These are phyloP conservation scores for Eurytoma adleriae DNA, from an alignment of 2,888 invertebrate species.

Conservation along the genomic window DNA sequence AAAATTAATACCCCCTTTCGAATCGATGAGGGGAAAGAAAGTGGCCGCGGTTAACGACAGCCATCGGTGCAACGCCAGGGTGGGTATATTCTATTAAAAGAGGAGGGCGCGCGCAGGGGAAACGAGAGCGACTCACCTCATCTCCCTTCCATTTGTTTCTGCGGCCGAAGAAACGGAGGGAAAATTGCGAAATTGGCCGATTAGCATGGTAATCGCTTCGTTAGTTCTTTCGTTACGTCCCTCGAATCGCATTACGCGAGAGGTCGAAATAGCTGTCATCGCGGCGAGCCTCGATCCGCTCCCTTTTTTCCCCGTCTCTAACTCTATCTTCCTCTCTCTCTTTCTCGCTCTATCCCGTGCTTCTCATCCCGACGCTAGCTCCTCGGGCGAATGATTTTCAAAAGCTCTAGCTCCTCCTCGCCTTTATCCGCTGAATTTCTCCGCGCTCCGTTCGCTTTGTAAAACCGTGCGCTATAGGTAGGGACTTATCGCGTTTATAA, in stretches of 20 bases:
- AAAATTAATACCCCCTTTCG: too few species aligned
- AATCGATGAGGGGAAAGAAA: neutral
- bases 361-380: too few species aligned
- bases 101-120: neutral
- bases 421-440: slow-evolving; percentile 9
- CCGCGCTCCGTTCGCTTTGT: neutral
- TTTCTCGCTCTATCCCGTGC: too few species aligned
- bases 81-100: slow-evolving; percentile 25
- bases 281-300: neutral
- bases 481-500: slow-evolving; percentile 5
- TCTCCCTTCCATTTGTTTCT: neutral
- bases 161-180: neutral
- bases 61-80: neutral
- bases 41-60: neutral
- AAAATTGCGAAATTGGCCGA: slow-evolving; percentile 56
- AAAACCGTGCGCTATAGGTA: neutral
- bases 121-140: slow-evolving; percentile 2
- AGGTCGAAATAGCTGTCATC: neutral
- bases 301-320: neutral
- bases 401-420: neutral
- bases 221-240: slow-evolving; percentile 5
- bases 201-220: slow-evolving; percentile 55
- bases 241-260: too few species aligned
- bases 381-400: slow-evolving; percentile 26
- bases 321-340: too few species aligned